Conservation (phyloP, 2,113 vertebrate genomes). For the Poeciliopsis prolifica region DNA sequence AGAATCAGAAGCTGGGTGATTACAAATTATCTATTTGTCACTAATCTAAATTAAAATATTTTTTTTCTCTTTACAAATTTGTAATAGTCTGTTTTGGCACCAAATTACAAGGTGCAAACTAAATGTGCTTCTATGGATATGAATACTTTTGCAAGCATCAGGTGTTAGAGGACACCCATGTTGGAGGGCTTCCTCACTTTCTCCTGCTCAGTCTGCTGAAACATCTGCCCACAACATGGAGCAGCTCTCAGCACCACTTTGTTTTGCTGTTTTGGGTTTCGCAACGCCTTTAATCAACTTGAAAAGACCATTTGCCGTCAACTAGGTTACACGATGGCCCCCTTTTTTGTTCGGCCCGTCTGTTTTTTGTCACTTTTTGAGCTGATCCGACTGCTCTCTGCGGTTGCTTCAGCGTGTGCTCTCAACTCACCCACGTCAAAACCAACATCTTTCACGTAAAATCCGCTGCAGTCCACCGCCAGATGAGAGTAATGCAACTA, state of each 20-base stretch:
- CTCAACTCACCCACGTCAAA: conserved; percentile 43
- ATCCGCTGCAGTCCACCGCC: conserved; percentile 28
- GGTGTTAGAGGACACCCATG: conserved; percentile 4
- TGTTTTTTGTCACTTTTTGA: conserved; percentile 45
- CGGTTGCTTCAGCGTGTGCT: conserved; percentile 24
- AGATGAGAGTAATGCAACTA: conserved; percentile 46
- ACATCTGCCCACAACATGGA: conserved; percentile 74
- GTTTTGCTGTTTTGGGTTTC: conserved; percentile 63
- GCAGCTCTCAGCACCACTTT: conserved; percentile 42
- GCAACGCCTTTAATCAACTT: conserved; percentile 63
- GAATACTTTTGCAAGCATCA: background rate
- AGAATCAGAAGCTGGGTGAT: no score
- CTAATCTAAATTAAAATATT: no score
- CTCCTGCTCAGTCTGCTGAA: conserved; percentile 30
- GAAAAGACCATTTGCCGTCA: conserved; percentile 45
- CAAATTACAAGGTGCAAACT: background rate
- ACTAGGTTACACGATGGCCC: conserved; percentile 31
- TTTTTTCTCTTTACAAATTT: background rate
- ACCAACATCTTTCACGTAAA: conserved; percentile 45
- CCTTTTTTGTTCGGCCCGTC: conserved; percentile 15
- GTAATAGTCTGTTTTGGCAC: background rate
- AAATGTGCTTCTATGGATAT: background rate
- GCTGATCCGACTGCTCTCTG: conserved; percentile 30
- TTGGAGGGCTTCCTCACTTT: conserved; percentile 31
- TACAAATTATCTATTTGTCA: no score